These are phyloP conservation scores for Mesorhabditis belari DNA, from an alignment of 2,888 invertebrate genomes.

Conservation along the genomic window DNA sequence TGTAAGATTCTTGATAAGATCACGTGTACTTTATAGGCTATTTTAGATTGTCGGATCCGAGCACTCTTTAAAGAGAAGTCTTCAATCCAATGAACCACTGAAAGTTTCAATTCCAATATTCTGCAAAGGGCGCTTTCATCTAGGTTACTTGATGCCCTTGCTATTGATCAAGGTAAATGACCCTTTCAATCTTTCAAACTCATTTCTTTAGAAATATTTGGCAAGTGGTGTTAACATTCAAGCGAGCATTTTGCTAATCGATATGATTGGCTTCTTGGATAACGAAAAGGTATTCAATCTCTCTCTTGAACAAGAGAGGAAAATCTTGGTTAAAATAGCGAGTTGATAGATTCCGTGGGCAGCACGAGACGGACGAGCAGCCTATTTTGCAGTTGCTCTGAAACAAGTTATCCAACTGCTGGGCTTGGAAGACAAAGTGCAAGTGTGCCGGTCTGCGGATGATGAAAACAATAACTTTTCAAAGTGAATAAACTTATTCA, in stretches of 20 bases:
- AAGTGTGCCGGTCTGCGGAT: constrained; percentile 13
- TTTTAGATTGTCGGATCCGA: background rate
- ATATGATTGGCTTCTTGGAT: constrained; percentile 48
- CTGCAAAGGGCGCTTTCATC: constrained; percentile 33
- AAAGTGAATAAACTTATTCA: constrained; percentile 10
- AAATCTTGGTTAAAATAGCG: background rate
- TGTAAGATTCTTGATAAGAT: too few species aligned
- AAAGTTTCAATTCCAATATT: constrained; percentile 22
- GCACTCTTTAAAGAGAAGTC: background rate
- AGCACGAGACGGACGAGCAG: constrained; percentile 16
- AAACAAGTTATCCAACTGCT: constrained; percentile 14
- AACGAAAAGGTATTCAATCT: constrained; percentile 28
- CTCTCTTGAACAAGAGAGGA: too few species aligned
- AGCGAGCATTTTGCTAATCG: constrained; percentile 37
- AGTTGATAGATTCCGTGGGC: constrained; percentile 16
- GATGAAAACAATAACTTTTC: constrained; percentile 21
- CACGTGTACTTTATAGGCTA: too few species aligned
- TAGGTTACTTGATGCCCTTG: constrained; percentile 25
- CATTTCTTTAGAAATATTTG: constrained; percentile 8
- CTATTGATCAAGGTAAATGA: constrained; percentile 21
- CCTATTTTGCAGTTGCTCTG: constrained; percentile 15
- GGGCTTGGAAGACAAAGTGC: constrained; percentile 12
- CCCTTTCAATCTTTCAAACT: background rate
- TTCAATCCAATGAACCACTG: constrained; percentile 6
- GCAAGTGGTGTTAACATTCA: constrained; percentile 15